These are phyloP conservation scores for Brachypteracias leptosomus DNA, from an alignment of 2,113 vertebrate species.

Conservation along the genomic window DNA sequence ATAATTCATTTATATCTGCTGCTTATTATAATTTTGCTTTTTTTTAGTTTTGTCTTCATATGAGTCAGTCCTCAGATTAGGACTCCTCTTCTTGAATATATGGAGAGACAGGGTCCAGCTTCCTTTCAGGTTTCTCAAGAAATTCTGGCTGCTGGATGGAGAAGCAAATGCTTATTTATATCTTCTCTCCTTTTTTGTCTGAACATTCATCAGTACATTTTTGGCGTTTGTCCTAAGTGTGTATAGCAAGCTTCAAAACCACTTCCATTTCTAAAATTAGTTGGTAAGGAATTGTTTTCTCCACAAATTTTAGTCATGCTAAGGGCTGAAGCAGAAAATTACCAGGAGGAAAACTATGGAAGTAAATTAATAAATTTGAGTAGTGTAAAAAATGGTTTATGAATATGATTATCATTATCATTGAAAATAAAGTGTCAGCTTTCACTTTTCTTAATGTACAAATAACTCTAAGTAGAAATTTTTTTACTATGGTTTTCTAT, in stretches of 20 bases:
- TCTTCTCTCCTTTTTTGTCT: neutral
- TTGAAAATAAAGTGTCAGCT: neutral
- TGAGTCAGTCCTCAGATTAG: neutral
- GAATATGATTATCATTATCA: neutral
- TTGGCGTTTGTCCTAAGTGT: neutral
- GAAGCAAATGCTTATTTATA: neutral
- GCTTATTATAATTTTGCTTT: neutral
- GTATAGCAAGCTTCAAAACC: neutral
- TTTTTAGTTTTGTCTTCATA: neutral
- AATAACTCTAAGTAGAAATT: neutral
- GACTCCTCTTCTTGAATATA: neutral
- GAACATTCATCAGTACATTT: neutral
- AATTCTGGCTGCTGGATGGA: neutral
- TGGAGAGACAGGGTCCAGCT: neutral
- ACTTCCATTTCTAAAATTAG: neutral
- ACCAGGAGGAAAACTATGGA: neutral
- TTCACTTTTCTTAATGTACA: constrained; percentile 1
- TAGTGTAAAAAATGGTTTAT: neutral
- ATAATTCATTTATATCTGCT: neutral
- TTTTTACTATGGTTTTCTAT: neutral
- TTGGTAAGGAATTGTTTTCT: neutral
- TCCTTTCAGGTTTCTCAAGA: neutral
- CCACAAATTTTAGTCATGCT: neutral
- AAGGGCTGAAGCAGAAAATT: neutral
- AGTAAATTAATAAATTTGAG: neutral